Percentiles rank a stretch among this genome's conserved stretches.
phyloP scores from a whole-genome alignment of 1,140 invertebrate genomes.

The Oncopodura yosiiana region DNA sequence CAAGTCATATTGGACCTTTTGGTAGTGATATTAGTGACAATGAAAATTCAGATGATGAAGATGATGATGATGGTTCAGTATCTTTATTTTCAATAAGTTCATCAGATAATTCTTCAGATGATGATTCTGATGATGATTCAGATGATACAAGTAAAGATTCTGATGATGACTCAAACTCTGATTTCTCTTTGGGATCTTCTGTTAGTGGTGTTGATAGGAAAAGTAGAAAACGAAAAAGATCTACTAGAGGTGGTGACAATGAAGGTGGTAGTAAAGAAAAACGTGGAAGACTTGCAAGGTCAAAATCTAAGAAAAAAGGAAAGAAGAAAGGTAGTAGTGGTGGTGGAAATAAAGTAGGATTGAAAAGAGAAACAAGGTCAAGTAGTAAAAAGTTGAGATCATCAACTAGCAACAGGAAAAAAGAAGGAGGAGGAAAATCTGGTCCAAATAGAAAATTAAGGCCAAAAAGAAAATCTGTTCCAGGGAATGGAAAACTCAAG shows the following conservation, averaged over 20 bases:
- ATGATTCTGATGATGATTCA: conserved; percentile 10
- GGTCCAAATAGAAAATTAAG: conserved; percentile 36
- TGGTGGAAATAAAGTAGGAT: not conserved
- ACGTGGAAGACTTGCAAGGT: too few relatives aligned
- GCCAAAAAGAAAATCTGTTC: conserved; percentile 29
- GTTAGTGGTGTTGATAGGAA: conserved; percentile 8
- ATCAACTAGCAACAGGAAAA: not conserved
- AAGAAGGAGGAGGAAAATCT: conserved; percentile 4
- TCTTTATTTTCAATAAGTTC: too few relatives aligned
- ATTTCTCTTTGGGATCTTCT: conserved; percentile 10
- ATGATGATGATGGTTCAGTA: conserved; percentile 1
- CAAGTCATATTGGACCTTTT: too few relatives aligned
- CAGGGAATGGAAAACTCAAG: conserved; percentile 29
- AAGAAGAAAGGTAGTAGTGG: conserved; percentile 1
- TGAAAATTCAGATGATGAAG: conserved; percentile 36
- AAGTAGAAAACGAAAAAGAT: conserved; percentile 10
- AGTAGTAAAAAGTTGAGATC: not conserved
- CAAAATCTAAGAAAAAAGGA: conserved; percentile 2
- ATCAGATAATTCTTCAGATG: too few relatives aligned
- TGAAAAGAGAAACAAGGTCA: conserved; percentile 2
- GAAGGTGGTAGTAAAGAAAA: conserved; percentile 12
- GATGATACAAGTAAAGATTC: conserved; percentile 19
- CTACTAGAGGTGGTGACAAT: conserved; percentile 8
- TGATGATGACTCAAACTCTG: conserved; percentile 6
- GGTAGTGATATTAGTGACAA: conserved; percentile 40